phyloP scores from a whole-genome alignment of 2,888 invertebrate species.

The Tricholauxania praeusta region DNA sequence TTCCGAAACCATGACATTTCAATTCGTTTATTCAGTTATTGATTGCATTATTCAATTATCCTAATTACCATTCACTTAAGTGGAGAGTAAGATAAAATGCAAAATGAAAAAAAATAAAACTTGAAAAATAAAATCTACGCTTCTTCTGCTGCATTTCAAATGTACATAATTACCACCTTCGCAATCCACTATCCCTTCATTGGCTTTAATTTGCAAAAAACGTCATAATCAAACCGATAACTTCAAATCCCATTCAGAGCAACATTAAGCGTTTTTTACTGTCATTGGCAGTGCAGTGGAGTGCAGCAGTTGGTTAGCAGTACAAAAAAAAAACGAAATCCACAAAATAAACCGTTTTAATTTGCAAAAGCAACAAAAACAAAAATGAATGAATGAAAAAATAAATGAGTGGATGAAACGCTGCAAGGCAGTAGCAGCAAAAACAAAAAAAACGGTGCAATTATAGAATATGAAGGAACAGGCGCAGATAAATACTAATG shows the following conservation, averaged over 20 bases:
- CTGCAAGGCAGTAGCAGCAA: background rate
- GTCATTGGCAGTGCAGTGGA: slow-evolving; percentile 5
- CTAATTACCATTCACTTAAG: background rate
- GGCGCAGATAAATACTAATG: background rate
- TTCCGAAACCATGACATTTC: background rate
- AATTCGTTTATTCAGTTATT: background rate
- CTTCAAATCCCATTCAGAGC: background rate
- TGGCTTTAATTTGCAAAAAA: background rate
- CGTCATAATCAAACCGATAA: slow-evolving; percentile 30
- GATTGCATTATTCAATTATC: slow-evolving; percentile 13
- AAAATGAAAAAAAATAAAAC: background rate
- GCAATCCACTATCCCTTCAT: too few species aligned
- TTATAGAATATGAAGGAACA: background rate
- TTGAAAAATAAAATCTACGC: background rate
- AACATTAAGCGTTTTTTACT: too few species aligned
- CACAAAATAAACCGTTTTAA: too few species aligned
- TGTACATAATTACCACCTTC: too few species aligned
- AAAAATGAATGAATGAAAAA: background rate
- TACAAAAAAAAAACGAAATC: background rate
- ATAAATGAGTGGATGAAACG: background rate
- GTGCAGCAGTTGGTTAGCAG: background rate
- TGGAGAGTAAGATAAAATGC: background rate
- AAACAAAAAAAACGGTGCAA: background rate
- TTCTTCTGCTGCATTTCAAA: background rate
- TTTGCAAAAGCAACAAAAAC: too few species aligned